phyloP scores from a whole-genome alignment of 92 coral and sea anemone genomes.

The Porites evermanni region DNA sequence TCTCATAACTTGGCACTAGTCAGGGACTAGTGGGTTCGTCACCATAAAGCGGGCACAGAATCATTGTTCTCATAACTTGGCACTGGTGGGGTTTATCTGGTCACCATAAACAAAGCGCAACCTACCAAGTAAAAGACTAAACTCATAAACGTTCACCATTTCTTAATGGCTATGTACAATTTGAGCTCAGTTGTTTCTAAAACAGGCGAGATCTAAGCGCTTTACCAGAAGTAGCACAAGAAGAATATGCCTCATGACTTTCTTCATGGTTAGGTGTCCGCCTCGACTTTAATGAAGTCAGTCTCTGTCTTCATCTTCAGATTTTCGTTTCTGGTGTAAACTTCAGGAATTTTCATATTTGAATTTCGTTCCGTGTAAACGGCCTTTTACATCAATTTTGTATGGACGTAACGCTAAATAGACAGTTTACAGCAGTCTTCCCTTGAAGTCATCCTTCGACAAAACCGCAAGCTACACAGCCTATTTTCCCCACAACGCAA shows the following conservation, averaged over 20 bases:
- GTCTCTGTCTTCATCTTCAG: no score
- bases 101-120: not conserved
- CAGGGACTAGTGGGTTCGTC: not conserved
- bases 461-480: no score
- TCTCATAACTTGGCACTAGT: not conserved
- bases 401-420: no score
- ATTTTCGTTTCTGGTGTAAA: no score
- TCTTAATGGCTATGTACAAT: slow-evolving; percentile 2
- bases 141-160: not conserved
- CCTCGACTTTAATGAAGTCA: not conserved
- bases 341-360: no score
- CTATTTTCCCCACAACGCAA: no score
- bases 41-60: not conserved
- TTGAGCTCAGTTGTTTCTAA: not conserved
- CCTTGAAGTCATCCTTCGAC: no score
- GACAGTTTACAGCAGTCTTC: no score
- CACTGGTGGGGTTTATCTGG: not conserved
- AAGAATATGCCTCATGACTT: not conserved
- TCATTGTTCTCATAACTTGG: not conserved
- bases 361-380: no score
- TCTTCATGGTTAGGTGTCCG: not conserved
- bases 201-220: slow-evolving; percentile 6
- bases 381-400: no score
- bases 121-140: not conserved
- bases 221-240: not conserved